These are phyloP conservation scores for Tragelaphus imberbis DNA, from an alignment of 2,113 vertebrate species.

Conservation along the genomic window DNA sequence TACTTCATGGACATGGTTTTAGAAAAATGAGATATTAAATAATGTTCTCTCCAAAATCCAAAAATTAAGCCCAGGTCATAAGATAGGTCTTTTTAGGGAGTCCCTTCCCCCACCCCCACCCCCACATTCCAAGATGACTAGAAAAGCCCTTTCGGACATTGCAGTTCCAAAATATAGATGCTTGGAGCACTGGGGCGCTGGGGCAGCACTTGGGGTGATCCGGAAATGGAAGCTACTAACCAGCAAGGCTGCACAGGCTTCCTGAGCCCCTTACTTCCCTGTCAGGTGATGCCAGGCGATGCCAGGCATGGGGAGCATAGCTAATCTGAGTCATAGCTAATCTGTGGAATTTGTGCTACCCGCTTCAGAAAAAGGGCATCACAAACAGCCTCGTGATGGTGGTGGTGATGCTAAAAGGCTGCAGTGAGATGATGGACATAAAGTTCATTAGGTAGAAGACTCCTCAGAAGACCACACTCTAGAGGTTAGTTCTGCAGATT, in stretches of 20 bases:
- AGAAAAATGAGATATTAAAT: neutral
- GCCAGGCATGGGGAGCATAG: rapidly evolving
- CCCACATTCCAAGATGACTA: neutral
- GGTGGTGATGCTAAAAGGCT: neutral
- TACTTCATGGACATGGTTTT: neutral
- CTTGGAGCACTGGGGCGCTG: neutral
- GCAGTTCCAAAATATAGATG: neutral
- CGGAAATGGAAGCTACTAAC: neutral
- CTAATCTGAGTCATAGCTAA: neutral
- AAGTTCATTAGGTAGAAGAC: neutral
- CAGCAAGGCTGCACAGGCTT: neutral
- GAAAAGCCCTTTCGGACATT: neutral
- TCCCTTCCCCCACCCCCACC: neutral
- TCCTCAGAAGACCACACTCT: neutral
- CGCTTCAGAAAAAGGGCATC: neutral
- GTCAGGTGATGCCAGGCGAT: neutral
- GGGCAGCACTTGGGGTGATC: neutral
- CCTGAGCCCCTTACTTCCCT: neutral
- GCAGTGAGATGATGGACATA: neutral
- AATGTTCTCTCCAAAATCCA: neutral
- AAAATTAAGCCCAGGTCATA: neutral
- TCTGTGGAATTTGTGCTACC: neutral
- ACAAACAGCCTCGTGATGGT: rapidly evolving
- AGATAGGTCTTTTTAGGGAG: neutral
- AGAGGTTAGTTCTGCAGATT: neutral